These are phyloP conservation scores for Ariopsis seemanni DNA, from an alignment of 2,113 vertebrate species.

Conservation along the genomic window DNA sequence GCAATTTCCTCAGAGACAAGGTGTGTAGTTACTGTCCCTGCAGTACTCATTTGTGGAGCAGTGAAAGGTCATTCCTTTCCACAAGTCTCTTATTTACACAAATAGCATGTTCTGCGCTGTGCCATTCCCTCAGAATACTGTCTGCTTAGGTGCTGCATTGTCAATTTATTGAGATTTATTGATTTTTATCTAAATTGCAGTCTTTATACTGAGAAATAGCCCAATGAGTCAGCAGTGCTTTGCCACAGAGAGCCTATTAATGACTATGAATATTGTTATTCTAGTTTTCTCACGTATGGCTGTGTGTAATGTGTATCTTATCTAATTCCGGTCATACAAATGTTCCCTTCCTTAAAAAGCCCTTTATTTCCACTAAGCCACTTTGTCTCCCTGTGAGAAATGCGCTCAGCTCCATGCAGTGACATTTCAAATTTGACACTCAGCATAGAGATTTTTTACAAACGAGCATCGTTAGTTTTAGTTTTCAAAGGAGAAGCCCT, in stretches of 20 bases:
- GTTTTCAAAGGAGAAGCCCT: constrained; percentile 52
- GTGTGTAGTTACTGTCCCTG: constrained; percentile 27
- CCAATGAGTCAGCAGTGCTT: not conserved
- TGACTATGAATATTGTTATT: not conserved
- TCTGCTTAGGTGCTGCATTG: not conserved
- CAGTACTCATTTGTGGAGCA: constrained; percentile 18
- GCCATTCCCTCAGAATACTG: not conserved
- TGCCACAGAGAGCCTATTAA: not conserved
- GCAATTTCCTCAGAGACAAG: constrained; percentile 41
- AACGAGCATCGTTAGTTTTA: constrained; percentile 54
- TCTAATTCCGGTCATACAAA: constrained; percentile 3
- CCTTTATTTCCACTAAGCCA: not conserved
- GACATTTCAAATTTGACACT: constrained; percentile 42
- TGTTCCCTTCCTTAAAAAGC: constrained; percentile 14
- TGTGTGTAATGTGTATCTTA: not conserved
- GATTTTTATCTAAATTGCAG: not conserved
- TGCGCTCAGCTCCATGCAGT: constrained; percentile 32
- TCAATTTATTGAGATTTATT: not conserved
- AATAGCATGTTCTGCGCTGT: not conserved
- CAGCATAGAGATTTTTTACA: constrained; percentile 45
- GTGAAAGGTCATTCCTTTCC: not conserved
- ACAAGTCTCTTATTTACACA: not conserved
- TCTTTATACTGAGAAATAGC: not conserved
- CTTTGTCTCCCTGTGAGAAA: not conserved
- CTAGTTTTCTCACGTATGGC: not conserved